Evolutionary conservation across 2,113 vertebrate genomes (phyloP).

Genomic region (Hemiprocne comata): DNA sequence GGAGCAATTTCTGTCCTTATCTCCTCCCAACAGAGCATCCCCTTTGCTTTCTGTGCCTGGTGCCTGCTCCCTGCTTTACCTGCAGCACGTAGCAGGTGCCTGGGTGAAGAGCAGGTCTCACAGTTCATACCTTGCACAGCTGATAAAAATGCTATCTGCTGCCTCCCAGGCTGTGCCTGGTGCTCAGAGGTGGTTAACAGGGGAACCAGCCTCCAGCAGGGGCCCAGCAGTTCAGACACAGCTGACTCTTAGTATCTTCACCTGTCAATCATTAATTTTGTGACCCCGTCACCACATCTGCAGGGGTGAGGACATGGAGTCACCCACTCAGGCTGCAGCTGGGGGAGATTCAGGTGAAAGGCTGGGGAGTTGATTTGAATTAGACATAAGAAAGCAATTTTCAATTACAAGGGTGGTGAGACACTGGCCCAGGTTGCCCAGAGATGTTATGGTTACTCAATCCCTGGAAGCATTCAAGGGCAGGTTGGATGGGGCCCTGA

Average conservation of each 20-base stretch:
- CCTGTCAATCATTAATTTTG: neutral
- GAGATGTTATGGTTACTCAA: no score
- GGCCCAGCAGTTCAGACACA: neutral
- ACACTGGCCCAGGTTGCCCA: neutral
- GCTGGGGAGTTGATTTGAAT: neutral
- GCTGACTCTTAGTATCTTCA: fast-evolving
- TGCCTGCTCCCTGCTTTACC: neutral
- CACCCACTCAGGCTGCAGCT: neutral
- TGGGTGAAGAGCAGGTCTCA: neutral
- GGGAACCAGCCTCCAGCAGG: neutral
- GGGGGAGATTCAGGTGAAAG: neutral
- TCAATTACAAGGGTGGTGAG: neutral
- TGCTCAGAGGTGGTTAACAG: neutral
- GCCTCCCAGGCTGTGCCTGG: neutral
- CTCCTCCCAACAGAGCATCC: neutral
- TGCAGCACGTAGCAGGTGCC: neutral
- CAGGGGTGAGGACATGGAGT: neutral
- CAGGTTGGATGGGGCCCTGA: no score
- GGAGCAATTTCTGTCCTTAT: neutral
- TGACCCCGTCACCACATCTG: fast-evolving
- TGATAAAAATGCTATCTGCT: neutral
- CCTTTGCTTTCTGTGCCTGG: neutral
- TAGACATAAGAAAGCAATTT: neutral
- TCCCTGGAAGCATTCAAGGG: no score
- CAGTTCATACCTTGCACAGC: neutral